phyloP scores from a whole-genome alignment of 35 echinoderm and acorn worm genomes.

The Diadema setosum region DNA sequence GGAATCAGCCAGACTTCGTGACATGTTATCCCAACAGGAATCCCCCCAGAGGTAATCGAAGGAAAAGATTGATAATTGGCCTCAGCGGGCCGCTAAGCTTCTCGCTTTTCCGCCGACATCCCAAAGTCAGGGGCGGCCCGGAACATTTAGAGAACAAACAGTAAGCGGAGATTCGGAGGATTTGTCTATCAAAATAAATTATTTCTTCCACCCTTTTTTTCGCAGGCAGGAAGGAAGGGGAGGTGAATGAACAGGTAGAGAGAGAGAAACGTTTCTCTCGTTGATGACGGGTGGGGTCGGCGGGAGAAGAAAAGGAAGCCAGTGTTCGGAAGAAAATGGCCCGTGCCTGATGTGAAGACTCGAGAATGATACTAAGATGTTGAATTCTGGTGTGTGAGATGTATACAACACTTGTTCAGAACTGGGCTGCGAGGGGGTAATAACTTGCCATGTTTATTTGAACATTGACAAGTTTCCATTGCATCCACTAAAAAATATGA shows the following conservation, averaged over 20 bases:
- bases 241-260: neutral
- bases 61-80: neutral
- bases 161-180: neutral
- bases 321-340: too few relatives aligned
- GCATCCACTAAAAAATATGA: too few relatives aligned
- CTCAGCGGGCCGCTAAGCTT: neutral
- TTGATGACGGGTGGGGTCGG: too few relatives aligned
- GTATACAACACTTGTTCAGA: too few relatives aligned
- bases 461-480: too few relatives aligned
- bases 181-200: neutral
- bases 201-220: neutral
- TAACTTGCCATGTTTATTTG: too few relatives aligned
- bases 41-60: neutral
- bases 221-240: neutral
- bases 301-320: too few relatives aligned
- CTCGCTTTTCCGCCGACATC: neutral
- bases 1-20: neutral
- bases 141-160: neutral
- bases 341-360: too few relatives aligned
- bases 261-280: too few relatives aligned
- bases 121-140: neutral
- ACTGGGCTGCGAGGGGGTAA: too few relatives aligned
- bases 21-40: neutral
- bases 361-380: too few relatives aligned
- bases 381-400: too few relatives aligned